A percentile compares a stretch with the other conserved stretches of the same genome.
These are phyloP conservation scores for Buathra laborator DNA, from an alignment of 2,888 invertebrate genomes.

Conservation along the genomic window DNA sequence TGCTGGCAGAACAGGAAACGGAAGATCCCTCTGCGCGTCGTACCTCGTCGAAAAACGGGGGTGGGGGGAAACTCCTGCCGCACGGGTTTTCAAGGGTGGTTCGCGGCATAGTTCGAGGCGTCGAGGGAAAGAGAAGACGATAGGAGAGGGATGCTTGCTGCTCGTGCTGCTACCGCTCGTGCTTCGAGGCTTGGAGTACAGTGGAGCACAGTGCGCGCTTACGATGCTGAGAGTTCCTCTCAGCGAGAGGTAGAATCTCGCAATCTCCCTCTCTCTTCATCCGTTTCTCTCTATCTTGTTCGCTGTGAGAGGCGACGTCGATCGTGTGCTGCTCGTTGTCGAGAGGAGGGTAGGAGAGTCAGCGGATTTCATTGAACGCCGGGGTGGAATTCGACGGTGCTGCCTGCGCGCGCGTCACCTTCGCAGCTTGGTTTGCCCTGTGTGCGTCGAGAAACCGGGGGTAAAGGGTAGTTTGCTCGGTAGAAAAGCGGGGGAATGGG, in stretches of 20 bases:
- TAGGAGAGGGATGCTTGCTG: neutral
- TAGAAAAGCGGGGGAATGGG: conserved; percentile 24
- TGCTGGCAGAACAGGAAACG: conserved; percentile 59
- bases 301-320: conserved; percentile 55
- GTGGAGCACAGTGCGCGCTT: neutral
- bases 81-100: conserved; percentile 41
- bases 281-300: conserved; percentile 6
- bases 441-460: neutral
- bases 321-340: conserved; percentile 33
- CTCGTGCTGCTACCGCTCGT: neutral
- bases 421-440: conserved; percentile 5
- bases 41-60: conserved; percentile 25
- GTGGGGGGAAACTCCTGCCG: conserved; percentile 12
- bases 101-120: conserved; percentile 48
- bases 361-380: conserved; percentile 81
- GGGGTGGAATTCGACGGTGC: conserved; percentile 81
- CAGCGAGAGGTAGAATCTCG: neutral
- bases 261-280: neutral
- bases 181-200: neutral
- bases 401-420: conserved; percentile 79
- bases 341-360: conserved; percentile 61
- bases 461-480: conserved; percentile 58
- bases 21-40: conserved; percentile 59
- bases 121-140: conserved; percentile 39
- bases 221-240: conserved; percentile 37